Evolutionary conservation across 35 echinoderm and acorn worm species (phyloP).

Genomic region (Ptychodera flava): DNA sequence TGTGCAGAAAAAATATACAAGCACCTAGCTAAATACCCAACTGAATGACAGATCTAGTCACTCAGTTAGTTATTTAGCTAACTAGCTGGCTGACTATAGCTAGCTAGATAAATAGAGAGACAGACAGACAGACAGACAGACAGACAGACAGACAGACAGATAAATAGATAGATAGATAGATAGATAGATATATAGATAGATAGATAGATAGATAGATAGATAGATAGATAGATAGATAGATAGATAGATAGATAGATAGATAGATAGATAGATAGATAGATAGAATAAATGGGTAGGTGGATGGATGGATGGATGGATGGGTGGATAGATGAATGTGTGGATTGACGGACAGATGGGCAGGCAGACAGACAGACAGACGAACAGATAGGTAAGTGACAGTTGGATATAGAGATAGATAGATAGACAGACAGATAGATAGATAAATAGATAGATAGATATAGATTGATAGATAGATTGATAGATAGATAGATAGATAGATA

Average conservation of each 20-base stretch:
- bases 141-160: not conserved
- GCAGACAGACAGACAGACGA: not conserved
- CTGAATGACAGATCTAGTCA: not conserved
- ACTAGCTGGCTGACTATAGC: too few species aligned
- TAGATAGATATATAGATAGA: not conserved
- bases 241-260: not conserved
- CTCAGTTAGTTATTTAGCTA: not conserved
- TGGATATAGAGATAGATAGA: not conserved
- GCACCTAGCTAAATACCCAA: not conserved
- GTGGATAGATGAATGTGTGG: not conserved
- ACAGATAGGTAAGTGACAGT: not conserved
- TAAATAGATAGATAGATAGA: not conserved
- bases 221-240: not conserved
- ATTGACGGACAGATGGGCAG: not conserved
- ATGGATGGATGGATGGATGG: not conserved
- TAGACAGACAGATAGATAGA: not conserved
- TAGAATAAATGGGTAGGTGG: not conserved
- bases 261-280: not conserved
- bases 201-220: not conserved
- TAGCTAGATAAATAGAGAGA: not conserved
- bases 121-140: not conserved
- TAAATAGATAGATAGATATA: not conserved
- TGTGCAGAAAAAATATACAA: not conserved
- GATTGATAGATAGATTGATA: not conserved
- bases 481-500: not conserved